These are phyloP conservation scores for Plagodis pulveraria DNA, from an alignment of 2,888 invertebrate genomes.

Conservation along the genomic window DNA sequence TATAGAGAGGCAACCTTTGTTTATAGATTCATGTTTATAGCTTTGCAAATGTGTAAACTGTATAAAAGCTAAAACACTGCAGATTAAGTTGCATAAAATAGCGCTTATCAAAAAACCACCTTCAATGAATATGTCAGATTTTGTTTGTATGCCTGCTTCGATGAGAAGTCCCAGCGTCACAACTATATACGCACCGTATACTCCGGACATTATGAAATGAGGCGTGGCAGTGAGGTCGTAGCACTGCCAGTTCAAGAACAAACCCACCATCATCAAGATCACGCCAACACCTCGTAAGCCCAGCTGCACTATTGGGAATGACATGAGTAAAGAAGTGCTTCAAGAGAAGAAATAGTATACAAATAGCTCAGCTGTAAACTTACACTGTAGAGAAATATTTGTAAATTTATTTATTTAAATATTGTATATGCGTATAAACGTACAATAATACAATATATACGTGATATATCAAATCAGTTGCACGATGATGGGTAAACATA, in stretches of 20 bases:
- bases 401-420: no score
- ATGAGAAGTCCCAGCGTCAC: constrained; percentile 57
- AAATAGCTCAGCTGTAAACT: no score
- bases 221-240: constrained; percentile 38
- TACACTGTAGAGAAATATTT: no score
- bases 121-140: constrained; percentile 47
- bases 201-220: constrained; percentile 56
- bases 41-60: constrained; percentile 12
- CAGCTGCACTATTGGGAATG: no score
- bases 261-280: constrained; percentile 46
- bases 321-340: no score
- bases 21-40: no score
- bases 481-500: no score
- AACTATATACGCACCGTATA: constrained; percentile 54
- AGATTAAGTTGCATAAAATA: constrained; percentile 44
- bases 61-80: constrained; percentile 47
- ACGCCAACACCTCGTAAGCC: background rate
- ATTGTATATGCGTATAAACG: no score
- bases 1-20: no score
- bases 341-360: no score
- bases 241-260: constrained; percentile 55
- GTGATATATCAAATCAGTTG: no score
- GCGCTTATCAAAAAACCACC: constrained; percentile 45
- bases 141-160: constrained; percentile 51
- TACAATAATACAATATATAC: no score